Evolutionary conservation across 2,113 vertebrate genomes (phyloP).

Genomic region (Talpa occidentalis): DNA sequence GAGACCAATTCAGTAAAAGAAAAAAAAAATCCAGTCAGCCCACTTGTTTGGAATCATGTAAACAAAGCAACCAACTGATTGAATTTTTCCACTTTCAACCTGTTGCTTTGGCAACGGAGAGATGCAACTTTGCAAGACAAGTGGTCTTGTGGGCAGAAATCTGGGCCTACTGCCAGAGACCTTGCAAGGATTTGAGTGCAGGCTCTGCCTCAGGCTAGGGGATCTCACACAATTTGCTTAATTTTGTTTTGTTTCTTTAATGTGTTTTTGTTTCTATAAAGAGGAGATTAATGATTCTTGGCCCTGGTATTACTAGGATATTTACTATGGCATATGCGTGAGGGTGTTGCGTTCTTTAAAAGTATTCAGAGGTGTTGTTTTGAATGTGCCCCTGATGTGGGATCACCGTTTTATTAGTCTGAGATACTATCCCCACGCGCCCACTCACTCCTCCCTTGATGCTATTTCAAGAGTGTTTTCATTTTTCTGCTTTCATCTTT

Average conservation of each 20-base stretch:
- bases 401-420: conserved; percentile 33
- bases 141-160: conserved; percentile 63
- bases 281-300: conserved; percentile 54
- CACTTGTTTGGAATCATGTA: conserved; percentile 73
- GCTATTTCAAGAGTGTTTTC: conserved; percentile 6
- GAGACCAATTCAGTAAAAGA: conserved; percentile 61
- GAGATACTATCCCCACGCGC: neutral
- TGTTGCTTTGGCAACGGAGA: conserved; percentile 72
- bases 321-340: neutral
- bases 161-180: conserved; percentile 64
- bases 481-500: conserved; percentile 53
- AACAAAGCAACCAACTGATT: conserved; percentile 74
- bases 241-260: conserved; percentile 66
- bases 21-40: neutral
- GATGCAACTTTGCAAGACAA: conserved; percentile 70
- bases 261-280: conserved; percentile 59
- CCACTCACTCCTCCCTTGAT: neutral
- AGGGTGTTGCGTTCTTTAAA: neutral
- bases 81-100: conserved; percentile 72
- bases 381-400: conserved; percentile 3
- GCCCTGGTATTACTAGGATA: conserved; percentile 2
- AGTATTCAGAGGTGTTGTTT: conserved; percentile 29
- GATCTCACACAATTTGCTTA: conserved; percentile 54
- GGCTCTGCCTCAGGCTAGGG: conserved; percentile 50
- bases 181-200: conserved; percentile 29